These are phyloP conservation scores for Melanaphis sacchari DNA, from an alignment of 1,140 invertebrate species.

Conservation along the genomic window DNA sequence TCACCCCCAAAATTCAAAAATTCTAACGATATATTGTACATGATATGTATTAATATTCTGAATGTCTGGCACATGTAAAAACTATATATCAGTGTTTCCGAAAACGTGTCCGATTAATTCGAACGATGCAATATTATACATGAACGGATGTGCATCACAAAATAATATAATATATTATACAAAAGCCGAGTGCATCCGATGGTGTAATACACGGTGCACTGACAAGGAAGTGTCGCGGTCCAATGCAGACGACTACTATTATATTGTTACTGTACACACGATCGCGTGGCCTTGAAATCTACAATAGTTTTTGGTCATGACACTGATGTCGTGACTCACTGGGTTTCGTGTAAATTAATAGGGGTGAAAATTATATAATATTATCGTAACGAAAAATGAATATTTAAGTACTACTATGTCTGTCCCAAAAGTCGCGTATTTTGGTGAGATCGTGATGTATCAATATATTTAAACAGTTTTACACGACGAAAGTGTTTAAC, in stretches of 20 bases:
- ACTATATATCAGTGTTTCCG: not conserved
- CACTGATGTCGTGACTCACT: not conserved
- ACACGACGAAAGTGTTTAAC: not conserved
- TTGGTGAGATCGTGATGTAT: not conserved
- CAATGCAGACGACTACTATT: not conserved
- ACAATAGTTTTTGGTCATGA: conserved; percentile 27
- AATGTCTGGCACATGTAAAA: not conserved
- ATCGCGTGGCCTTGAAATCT: conserved; percentile 27
- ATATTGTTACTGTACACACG: not conserved
- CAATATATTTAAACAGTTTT: not conserved
- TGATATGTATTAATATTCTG: not conserved
- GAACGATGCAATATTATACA: not conserved
- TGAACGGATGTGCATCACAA: not conserved
- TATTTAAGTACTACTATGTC: not conserved
- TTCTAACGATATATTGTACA: not conserved
- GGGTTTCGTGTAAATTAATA: not conserved
- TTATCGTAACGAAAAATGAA: not conserved
- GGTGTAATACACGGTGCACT: not conserved
- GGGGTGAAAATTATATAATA: not conserved
- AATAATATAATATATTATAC: not conserved
- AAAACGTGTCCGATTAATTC: not conserved
- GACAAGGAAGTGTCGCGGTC: conserved; percentile 4
- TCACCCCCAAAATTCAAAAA: conserved; percentile 5
- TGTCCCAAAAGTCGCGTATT: not conserved
- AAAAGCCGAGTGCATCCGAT: not conserved